phyloP scores from a whole-genome alignment of 2,888 invertebrate genomes.

The Clunio marinus region DNA sequence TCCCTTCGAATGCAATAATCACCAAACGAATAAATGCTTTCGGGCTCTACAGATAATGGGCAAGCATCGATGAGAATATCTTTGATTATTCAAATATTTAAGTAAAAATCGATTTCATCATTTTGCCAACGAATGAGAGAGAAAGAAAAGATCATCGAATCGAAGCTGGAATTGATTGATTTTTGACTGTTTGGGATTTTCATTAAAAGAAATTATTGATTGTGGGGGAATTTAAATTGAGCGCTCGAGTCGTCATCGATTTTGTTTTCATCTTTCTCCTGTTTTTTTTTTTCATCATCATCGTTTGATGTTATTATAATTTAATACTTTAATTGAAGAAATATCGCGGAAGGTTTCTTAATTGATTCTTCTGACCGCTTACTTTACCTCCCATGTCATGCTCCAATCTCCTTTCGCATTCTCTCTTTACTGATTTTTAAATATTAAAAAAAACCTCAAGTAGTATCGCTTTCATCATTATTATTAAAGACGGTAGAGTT shows the following conservation, averaged over 20 bases:
- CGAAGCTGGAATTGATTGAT: constrained; percentile 13
- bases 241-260: constrained; percentile 22
- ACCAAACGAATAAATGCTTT: background rate
- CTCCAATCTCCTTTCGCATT: constrained; percentile 16
- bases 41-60: background rate
- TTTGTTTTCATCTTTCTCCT: no score
- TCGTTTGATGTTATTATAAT: constrained; percentile 8
- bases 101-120: background rate
- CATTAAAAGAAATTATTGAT: constrained; percentile 23
- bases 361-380: constrained; percentile 29
- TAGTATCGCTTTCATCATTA: background rate
- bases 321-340: constrained; percentile 30
- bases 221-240: constrained; percentile 36
- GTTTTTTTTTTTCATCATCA: constrained; percentile 4
- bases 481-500: background rate
- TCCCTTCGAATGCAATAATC: background rate
- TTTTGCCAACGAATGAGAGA: background rate
- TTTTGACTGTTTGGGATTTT: constrained; percentile 7
- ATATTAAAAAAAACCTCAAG: background rate
- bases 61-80: background rate
- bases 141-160: background rate
- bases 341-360: constrained; percentile 5
- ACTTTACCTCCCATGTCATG: constrained; percentile 26
- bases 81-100: constrained; percentile 5
- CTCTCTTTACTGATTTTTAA: background rate